phyloP scores from a whole-genome alignment of 2,888 invertebrate genomes.

The Melanargia galathea region DNA sequence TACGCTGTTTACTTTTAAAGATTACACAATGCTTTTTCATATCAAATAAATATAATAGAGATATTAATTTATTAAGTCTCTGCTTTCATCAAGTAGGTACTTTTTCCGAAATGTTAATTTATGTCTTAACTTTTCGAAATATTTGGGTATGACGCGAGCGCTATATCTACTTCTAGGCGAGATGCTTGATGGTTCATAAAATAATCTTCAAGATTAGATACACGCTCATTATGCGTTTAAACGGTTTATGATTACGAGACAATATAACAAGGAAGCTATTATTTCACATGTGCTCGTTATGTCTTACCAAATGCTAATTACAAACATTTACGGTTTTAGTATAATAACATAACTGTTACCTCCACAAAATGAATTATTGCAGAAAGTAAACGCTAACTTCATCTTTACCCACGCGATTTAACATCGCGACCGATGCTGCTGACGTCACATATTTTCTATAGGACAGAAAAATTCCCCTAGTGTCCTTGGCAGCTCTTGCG shows the following conservation, averaged over 20 bases:
- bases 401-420: too few relatives aligned
- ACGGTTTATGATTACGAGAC: conserved; percentile 14
- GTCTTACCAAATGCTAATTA: conserved; percentile 15
- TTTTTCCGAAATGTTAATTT: background rate
- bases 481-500: too few relatives aligned
- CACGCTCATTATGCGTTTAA: conserved; percentile 18
- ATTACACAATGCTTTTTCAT: too few relatives aligned
- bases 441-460: too few relatives aligned
- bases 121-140: background rate
- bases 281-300: conserved; percentile 15
- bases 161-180: background rate
- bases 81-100: background rate
- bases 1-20: too few relatives aligned
- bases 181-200: background rate
- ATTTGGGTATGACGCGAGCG: background rate
- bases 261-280: conserved; percentile 20
- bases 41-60: too few relatives aligned
- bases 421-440: too few relatives aligned
- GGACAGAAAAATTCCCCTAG: too few relatives aligned
- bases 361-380: too few relatives aligned
- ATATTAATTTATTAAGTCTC: too few relatives aligned
- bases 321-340: background rate
- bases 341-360: background rate
- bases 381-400: too few relatives aligned
- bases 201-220: conserved; percentile 7